phyloP scores from a whole-genome alignment of 2,113 vertebrate genomes.

The Castor canadensis region DNA sequence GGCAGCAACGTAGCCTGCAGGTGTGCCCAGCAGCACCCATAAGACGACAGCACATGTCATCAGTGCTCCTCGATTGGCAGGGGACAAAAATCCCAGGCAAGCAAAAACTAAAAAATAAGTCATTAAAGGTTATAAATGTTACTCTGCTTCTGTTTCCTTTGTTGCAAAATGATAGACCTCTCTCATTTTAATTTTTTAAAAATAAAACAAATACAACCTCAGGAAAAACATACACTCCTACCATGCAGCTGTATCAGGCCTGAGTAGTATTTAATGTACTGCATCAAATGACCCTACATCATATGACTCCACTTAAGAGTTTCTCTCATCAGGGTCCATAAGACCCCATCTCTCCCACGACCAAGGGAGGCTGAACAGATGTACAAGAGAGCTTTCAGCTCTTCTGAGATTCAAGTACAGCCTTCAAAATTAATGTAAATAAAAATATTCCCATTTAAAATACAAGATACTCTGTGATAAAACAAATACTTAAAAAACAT shows the following conservation, averaged over 20 bases:
- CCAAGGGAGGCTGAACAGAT: neutral
- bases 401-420: neutral
- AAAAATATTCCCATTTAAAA: constrained; percentile 21
- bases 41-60: constrained; percentile 99
- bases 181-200: neutral
- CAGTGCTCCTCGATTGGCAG: constrained; percentile 95
- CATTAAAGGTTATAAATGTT: neutral
- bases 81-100: constrained; percentile 96
- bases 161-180: neutral
- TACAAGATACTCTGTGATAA: neutral
- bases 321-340: neutral
- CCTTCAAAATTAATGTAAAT: constrained; percentile 18
- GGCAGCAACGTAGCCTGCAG: constrained; percentile 94
- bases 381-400: neutral
- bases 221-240: neutral
- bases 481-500: neutral
- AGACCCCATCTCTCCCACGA: neutral
- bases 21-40: constrained; percentile 94
- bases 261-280: neutral
- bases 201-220: neutral
- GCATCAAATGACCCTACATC: neutral
- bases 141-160: neutral
- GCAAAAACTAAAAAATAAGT: constrained; percentile 87
- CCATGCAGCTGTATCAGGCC: neutral
- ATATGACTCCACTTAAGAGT: neutral